Evolutionary conservation across 2,797 vertebrate genomes (phyloP).

Genomic region (Thripadectes ignobilis): DNA sequence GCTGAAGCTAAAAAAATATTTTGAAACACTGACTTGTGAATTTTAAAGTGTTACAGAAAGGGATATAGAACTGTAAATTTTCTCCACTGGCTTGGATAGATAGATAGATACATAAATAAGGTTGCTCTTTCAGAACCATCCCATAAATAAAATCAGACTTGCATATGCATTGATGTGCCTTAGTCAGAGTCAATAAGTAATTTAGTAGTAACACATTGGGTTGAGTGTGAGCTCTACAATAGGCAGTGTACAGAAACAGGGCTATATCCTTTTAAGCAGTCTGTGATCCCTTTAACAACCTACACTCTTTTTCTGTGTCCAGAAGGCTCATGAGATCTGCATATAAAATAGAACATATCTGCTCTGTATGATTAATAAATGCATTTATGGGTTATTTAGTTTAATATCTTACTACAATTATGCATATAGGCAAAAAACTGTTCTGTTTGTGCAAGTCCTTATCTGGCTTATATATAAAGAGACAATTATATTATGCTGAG

Average conservation of each 20-base stretch:
- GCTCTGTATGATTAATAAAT: not conserved
- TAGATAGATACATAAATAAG: not conserved
- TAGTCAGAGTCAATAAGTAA: constrained; percentile 2
- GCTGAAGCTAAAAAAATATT: not conserved
- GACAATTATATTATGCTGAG: not conserved
- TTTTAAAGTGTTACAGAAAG: not conserved
- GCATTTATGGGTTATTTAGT: not conserved
- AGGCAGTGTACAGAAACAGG: not conserved
- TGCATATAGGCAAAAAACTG: not conserved
- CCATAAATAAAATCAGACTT: not conserved
- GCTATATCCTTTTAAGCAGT: not conserved
- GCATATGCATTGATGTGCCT: accelerated
- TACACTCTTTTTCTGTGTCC: not conserved
- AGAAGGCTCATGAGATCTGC: not conserved
- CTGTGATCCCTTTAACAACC: not conserved
- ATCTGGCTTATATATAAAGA: not conserved
- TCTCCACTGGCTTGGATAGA: not conserved
- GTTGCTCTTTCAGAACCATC: not conserved
- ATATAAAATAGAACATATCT: not conserved
- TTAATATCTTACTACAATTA: not conserved
- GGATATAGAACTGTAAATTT: not conserved
- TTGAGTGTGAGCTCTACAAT: not conserved
- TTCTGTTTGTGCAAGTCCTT: not conserved
- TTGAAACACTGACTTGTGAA: not conserved
- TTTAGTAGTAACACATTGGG: not conserved